These are phyloP conservation scores for Melanogrammus aeglefinus DNA, from an alignment of 2,797 vertebrate species.

Conservation along the genomic window DNA sequence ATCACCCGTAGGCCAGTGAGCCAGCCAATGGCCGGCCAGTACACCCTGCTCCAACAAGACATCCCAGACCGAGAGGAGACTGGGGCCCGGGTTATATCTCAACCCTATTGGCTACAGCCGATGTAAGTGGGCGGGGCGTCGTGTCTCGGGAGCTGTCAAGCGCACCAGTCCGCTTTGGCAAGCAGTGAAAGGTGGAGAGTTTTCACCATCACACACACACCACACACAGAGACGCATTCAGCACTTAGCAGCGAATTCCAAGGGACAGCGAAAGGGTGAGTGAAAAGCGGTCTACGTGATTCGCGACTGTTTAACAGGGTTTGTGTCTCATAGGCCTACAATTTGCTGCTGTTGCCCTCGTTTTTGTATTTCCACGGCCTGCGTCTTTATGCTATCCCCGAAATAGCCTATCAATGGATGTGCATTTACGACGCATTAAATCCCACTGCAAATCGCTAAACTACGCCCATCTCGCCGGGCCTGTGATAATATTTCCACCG, in stretches of 20 bases:
- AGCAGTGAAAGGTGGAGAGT: conserved; percentile 56
- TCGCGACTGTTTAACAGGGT: neutral
- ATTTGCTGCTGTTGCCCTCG: neutral
- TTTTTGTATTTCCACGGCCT: neutral
- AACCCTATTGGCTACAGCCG: conserved; percentile 54
- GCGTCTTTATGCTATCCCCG: neutral
- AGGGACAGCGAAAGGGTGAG: conserved; percentile 57
- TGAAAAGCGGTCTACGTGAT: conserved; percentile 11
- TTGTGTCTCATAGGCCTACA: conserved; percentile 7
- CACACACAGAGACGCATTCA: conserved; percentile 25
- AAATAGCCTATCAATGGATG: neutral
- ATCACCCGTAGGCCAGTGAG: neutral
- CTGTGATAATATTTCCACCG: neutral
- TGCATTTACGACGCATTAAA: neutral
- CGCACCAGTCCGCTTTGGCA: conserved; percentile 48
- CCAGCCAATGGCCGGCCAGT: neutral
- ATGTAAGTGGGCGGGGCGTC: conserved; percentile 41
- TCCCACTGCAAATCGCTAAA: neutral
- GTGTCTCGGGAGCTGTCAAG: conserved; percentile 21
- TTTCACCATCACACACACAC: conserved; percentile 49
- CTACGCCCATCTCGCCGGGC: too few relatives aligned
- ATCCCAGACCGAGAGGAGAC: neutral
- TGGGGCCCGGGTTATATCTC: neutral
- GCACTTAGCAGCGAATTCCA: conserved; percentile 18
- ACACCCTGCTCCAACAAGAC: neutral